Evolutionary conservation across 2,797 vertebrate genomes (phyloP), one percentile per base, ranked within the genome.

Genomic region (Sebastes umbrosus): DNA sequence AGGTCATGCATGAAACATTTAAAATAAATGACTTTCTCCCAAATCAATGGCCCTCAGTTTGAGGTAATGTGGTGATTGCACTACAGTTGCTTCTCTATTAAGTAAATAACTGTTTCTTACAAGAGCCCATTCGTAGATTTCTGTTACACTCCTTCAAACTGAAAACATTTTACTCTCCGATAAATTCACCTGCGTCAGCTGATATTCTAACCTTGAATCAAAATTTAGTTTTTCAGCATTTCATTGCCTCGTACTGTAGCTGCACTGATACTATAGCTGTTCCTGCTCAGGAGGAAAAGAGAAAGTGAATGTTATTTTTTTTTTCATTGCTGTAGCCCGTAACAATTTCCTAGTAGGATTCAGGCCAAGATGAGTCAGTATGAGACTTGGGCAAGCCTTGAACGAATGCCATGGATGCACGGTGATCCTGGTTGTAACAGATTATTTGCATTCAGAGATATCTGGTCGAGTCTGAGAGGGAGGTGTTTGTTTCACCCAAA

Each of bases 301-400:
- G 76, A 77, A 58, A 71, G 25, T 79, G 65, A 68, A 80, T 87
- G 69, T 77, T 24, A 5, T 18, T 59, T 24, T 22, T 24, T 13
- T 83, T 34, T 50, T 69, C 65, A 69, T 66, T 0, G 46, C 78
- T 73, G 34, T 8, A 69, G 70, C 82, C 62, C 80, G 68, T 64
- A 87, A 84, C 77, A 86, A 84, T 89, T 86, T 89, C 77, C 86
- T 79, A 16, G 77, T 84, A 64, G 86, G 90, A 87, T 34, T 80
- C 73, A 59, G 68, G 84, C 86, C 86, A 88, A 79, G 77, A 87
- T 90, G 89, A 90, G 87, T 90, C 90, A 88, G 75, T 78, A 16
- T 69, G 83, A 88, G 75, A 73, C 80, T 79, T 69, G 79, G 79
- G 68, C 52, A 73, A 79, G 68, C 79, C 74, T 90, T 84, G 84